These are phyloP conservation scores for Drosophila gaucha DNA, from an alignment of 2,888 invertebrate genomes.

Conservation along the genomic window DNA sequence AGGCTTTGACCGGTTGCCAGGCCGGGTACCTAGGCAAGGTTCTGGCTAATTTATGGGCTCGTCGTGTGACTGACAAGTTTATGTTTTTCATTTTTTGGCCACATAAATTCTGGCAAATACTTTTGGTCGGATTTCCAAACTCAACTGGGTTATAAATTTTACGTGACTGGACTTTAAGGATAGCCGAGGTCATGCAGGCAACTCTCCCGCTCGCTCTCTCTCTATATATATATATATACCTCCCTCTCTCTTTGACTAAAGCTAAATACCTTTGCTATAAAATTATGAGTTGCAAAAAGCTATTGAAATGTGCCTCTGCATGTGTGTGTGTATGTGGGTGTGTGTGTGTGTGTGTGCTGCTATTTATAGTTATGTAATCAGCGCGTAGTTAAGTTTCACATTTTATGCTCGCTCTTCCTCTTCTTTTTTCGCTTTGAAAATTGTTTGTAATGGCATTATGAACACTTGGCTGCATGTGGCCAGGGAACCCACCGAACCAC, in stretches of 20 bases:
- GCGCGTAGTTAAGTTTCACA: conserved; percentile 47
- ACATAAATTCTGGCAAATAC: conserved; percentile 54
- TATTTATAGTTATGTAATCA: conserved; percentile 69
- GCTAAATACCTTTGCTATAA: background rate
- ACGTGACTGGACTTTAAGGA: conserved; percentile 47
- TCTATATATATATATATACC: too few relatives aligned
- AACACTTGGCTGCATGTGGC: conserved; percentile 61
- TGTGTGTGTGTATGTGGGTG: background rate
- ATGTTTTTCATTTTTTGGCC: conserved; percentile 56
- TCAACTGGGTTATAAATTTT: conserved; percentile 56
- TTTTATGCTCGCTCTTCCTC: conserved; percentile 35
- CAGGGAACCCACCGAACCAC: conserved; percentile 32
- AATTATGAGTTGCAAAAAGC: background rate
- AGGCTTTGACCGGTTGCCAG: conserved; percentile 9
- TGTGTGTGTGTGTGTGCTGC: conserved; percentile 8
- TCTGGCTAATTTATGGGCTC: conserved; percentile 57
- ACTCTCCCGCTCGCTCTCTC: background rate
- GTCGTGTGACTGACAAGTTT: conserved; percentile 77
- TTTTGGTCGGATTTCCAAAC: conserved; percentile 51
- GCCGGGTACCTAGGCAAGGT: background rate
- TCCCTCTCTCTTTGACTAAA: background rate
- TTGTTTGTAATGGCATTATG: conserved; percentile 69
- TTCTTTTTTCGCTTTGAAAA: conserved; percentile 51
- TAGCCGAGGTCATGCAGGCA: background rate
- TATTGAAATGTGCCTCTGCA: background rate